Evolutionary conservation across 2,888 invertebrate genomes (phyloP), one percentile per base, ranked within the genome.

Genomic region (Hemicrepidius hirtus): DNA sequence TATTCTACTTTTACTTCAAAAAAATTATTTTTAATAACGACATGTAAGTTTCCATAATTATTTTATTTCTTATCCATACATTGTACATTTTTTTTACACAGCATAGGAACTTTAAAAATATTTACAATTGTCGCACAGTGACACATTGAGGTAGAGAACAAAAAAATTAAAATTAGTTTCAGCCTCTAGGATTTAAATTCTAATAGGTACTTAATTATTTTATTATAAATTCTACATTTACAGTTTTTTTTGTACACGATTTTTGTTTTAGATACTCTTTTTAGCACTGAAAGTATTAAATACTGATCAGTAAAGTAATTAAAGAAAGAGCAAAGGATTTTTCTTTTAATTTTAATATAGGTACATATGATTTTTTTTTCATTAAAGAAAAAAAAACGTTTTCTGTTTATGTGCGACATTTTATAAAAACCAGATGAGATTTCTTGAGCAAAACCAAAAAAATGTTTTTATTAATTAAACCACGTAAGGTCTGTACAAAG

Each of bases 401-500:
- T 32, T 6, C 4, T 32, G 32, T 32, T 32, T 32, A 9, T 32
- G 32, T 32, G 13, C n/a, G 40, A 40, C 40, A 13, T 40, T 13
- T 4, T 40, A 40, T 1, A 40, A 40, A 13, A 40, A 40, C 13
- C 6, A n/a, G 1, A 40, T 1, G 13, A 40, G 13, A 40, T 40
- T 40, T n/a, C 13, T 32, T 32, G 32, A 32, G 32, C 32, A 6
- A 5, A 32, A 32, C 5, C 32, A 32, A 32, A 13, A 53, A 18
- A 65, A 16, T 13, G 9, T 10, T 10, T 57, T 60, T 46, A 80
- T 85, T 86, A 88, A 80, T 85, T 86, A 88, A 66, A 87, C 88
- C 57, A 87, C 88, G 75, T 88, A 88, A 16, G 88, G 88, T 79
- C 88, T 81, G 78, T 88, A 88, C 13, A 88, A 83, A 62, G 86